Conservation (phyloP, 2,888 invertebrate genomes). For the Acleris literana region DNA sequence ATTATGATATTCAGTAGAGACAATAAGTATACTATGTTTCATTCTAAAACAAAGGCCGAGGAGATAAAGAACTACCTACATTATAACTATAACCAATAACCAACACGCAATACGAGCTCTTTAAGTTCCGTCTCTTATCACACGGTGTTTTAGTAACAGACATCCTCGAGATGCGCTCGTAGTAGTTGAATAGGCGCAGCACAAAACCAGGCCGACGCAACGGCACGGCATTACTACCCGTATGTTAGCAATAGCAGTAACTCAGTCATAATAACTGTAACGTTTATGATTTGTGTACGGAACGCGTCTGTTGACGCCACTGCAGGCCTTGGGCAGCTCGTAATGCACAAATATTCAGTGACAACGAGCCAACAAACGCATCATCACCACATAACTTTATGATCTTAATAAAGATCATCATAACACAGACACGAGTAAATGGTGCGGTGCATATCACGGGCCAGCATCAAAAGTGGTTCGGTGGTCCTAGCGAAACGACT, state of each 20-base stretch:
- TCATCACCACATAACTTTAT: conserved; percentile 15
- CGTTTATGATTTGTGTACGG: conserved; percentile 48
- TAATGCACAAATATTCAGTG: conserved; percentile 31
- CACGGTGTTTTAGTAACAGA: too few relatives aligned
- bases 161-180: not conserved
- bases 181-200: not conserved
- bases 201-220: not conserved
- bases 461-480: too few relatives aligned
- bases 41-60: too few relatives aligned
- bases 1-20: too few relatives aligned
- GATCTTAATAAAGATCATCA: not conserved
- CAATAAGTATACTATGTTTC: too few relatives aligned
- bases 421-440: too few relatives aligned
- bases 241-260: not conserved
- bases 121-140: too few relatives aligned
- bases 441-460: too few relatives aligned
- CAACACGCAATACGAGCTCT: too few relatives aligned
- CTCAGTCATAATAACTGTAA: conserved; percentile 19
- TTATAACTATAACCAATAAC: too few relatives aligned
- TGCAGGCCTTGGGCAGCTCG: conserved; percentile 37
- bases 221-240: not conserved
- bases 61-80: too few relatives aligned
- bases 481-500: too few relatives aligned
- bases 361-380: conserved; percentile 28
- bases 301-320: conserved; percentile 36